phyloP scores from a whole-genome alignment of 1,140 invertebrate genomes.

The Aphelenchoides besseyi region DNA sequence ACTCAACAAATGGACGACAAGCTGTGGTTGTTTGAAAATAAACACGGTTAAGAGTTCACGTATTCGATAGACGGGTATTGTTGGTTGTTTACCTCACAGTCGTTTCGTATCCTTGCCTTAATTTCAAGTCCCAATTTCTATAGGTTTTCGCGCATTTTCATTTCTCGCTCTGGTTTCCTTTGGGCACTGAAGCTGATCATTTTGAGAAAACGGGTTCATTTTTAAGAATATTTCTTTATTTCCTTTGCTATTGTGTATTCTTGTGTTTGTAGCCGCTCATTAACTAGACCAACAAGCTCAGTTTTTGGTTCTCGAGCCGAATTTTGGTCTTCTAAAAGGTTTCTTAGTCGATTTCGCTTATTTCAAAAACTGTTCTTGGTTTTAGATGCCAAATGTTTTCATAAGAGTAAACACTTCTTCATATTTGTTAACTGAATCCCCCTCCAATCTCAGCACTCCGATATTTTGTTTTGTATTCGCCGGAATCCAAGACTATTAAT shows the following conservation, averaged over 20 bases:
- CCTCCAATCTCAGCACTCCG: background rate
- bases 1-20: slow-evolving; percentile 7
- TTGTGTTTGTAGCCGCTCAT: background rate
- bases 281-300: background rate
- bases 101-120: background rate
- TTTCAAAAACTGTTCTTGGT: too few relatives aligned
- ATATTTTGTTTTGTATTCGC: background rate
- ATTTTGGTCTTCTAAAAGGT: too few relatives aligned
- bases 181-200: too few relatives aligned
- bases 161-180: background rate
- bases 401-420: too few relatives aligned
- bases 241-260: background rate
- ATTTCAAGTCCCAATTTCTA: background rate
- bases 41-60: background rate
- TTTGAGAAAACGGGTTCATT: background rate
- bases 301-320: too few relatives aligned
- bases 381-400: too few relatives aligned
- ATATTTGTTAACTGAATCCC: too few relatives aligned
- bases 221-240: background rate
- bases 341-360: too few relatives aligned
- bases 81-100: slow-evolving; percentile 2
- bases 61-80: too few relatives aligned
- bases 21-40: background rate
- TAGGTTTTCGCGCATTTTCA: background rate
- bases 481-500: background rate